These are phyloP conservation scores for Micromussa lordhowensis DNA, from an alignment of 92 coral and sea anemone genomes.

Conservation along the genomic window DNA sequence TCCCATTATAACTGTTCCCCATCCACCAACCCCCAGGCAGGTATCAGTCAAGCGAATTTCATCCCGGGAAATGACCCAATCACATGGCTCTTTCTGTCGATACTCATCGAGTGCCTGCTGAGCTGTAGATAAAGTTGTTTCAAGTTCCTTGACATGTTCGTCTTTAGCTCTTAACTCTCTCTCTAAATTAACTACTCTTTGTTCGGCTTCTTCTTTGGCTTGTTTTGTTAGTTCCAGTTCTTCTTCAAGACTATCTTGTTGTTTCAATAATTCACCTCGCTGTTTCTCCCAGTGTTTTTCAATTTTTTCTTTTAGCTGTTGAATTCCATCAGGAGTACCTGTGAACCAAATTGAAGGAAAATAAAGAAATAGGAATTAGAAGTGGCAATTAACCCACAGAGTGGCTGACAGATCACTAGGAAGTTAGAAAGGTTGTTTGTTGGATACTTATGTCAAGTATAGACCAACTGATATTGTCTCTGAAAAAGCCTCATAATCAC, in stretches of 20 bases:
- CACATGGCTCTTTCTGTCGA: conserved; percentile 55
- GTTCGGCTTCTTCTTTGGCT: conserved; percentile 21
- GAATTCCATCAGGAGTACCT: conserved; percentile 19
- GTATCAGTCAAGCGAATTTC: conserved; percentile 71
- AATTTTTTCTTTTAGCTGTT: conserved; percentile 8
- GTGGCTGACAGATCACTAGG: too few relatives aligned
- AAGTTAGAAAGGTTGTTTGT: too few relatives aligned
- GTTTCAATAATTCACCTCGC: neutral
- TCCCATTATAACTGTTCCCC: conserved; percentile 81
- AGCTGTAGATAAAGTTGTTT: conserved; percentile 51
- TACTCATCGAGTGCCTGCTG: conserved; percentile 64
- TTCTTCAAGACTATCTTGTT: conserved; percentile 15
- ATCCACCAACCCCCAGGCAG: conserved; percentile 81
- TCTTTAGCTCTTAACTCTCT: conserved; percentile 24
- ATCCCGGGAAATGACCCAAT: conserved; percentile 79
- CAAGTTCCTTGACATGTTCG: conserved; percentile 55
- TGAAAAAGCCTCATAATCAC: too few relatives aligned
- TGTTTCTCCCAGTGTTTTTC: conserved; percentile 43
- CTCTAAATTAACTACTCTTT: conserved; percentile 10
- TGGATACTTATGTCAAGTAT: too few relatives aligned
- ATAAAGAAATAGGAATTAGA: too few relatives aligned
- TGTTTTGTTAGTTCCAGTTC: conserved; percentile 27
- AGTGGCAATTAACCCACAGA: too few relatives aligned
- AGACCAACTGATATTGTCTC: too few relatives aligned
- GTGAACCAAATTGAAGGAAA: neutral